Evolutionary conservation across 1,140 invertebrate genomes (phyloP).

Genomic region (Monochamus saltuarius): DNA sequence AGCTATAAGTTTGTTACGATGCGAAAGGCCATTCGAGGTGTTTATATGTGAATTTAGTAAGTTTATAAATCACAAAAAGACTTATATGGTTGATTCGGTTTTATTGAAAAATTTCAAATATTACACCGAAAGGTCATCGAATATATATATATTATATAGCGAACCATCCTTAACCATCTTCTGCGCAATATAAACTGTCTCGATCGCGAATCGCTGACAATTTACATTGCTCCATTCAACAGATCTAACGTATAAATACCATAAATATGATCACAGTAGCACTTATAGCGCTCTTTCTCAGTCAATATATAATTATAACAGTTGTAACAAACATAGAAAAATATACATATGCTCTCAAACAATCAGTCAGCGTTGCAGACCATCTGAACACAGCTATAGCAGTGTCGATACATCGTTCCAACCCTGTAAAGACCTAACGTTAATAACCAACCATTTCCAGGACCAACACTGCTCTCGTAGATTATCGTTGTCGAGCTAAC

Average conservation of each 20-base stretch:
- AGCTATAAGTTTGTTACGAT: too few species aligned
- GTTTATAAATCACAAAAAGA: slow-evolving; percentile 8
- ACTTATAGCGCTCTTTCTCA: slow-evolving; percentile 44
- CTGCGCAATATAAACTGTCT: slow-evolving; percentile 12
- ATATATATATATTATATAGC: slow-evolving; percentile 26
- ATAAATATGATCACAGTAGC: slow-evolving; percentile 52
- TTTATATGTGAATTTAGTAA: neutral
- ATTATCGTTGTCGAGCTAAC: slow-evolving; percentile 38
- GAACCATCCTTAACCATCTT: slow-evolving; percentile 39
- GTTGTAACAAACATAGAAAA: slow-evolving; percentile 55
- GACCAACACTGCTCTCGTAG: slow-evolving; percentile 31
- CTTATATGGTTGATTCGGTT: slow-evolving; percentile 11
- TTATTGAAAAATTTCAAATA: slow-evolving; percentile 20
- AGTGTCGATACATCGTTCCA: slow-evolving; percentile 30
- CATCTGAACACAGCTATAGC: slow-evolving; percentile 43
- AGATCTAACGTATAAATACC: slow-evolving; percentile 51
- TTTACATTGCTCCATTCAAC: slow-evolving; percentile 31
- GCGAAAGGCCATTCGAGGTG: neutral
- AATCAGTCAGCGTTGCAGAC: slow-evolving; percentile 44
- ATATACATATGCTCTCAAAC: slow-evolving; percentile 53
- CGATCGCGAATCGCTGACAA: neutral
- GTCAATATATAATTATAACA: slow-evolving; percentile 53
- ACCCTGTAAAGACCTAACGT: slow-evolving; percentile 27
- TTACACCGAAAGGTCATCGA: slow-evolving; percentile 23
- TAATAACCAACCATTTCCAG: slow-evolving; percentile 16